Conservation (phyloP, 35 echinoderm and acorn worm genomes). For the Heliocidaris tuberculata region DNA sequence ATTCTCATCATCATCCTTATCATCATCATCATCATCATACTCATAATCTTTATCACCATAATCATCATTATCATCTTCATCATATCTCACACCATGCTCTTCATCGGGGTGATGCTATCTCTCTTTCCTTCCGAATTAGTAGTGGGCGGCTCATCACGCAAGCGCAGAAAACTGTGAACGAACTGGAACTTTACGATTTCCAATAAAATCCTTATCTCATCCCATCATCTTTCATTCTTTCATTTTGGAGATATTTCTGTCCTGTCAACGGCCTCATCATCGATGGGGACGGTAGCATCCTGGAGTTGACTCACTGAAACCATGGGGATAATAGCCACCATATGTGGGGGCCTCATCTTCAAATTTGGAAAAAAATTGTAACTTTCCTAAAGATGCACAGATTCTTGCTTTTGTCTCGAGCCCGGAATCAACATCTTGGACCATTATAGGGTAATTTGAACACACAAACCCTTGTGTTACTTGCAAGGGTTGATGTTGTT, state of each 20-base stretch:
- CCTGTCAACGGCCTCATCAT: background rate
- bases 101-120: background rate
- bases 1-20: no score
- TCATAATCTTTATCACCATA: background rate
- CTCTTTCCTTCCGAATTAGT: background rate
- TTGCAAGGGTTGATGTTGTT: no score
- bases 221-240: background rate
- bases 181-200: background rate
- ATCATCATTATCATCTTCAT: background rate
- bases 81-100: background rate
- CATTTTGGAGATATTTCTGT: background rate
- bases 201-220: conserved; percentile 4
- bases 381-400: background rate
- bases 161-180: background rate
- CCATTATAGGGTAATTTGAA: no score
- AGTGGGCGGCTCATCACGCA: background rate
- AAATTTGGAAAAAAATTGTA: background rate
- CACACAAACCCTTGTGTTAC: no score
- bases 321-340: background rate
- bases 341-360: background rate
- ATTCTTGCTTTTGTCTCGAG: no score
- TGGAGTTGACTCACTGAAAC: conserved; percentile 5
- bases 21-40: background rate
- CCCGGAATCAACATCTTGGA: no score
- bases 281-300: background rate